phyloP scores from a whole-genome alignment of 1,140 invertebrate genomes.

The Trinorchestia longiramus region DNA sequence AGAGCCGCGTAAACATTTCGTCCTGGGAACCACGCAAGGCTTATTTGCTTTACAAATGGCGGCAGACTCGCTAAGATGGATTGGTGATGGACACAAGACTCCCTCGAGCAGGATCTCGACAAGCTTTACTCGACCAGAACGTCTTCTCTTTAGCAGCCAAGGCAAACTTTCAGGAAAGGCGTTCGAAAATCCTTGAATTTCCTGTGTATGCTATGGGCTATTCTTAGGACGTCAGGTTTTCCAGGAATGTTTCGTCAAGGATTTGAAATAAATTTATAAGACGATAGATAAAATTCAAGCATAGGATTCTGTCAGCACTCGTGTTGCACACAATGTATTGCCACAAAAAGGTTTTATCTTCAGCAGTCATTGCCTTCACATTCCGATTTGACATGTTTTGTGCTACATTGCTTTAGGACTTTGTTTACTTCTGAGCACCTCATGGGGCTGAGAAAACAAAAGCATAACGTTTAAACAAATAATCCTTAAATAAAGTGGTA shows the following conservation, averaged over 20 bases:
- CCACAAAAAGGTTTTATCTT: neutral
- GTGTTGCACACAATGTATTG: neutral
- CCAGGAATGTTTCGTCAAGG: neutral
- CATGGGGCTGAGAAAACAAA: neutral
- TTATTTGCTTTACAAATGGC: conserved; percentile 45
- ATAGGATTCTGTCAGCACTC: neutral
- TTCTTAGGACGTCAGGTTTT: neutral
- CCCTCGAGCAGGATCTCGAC: neutral
- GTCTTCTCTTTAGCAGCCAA: neutral
- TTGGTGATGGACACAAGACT: conserved; percentile 37
- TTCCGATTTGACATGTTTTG: neutral
- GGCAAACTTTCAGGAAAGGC: neutral
- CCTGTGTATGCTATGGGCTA: neutral
- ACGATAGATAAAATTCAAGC: neutral
- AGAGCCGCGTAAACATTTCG: neutral
- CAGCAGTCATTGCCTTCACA: neutral
- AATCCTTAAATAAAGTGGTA: neutral
- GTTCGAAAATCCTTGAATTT: neutral
- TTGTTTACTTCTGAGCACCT: neutral
- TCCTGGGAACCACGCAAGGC: neutral
- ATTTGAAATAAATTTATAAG: neutral
- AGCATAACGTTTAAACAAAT: neutral
- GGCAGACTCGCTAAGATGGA: conserved; percentile 32
- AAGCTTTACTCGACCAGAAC: neutral
- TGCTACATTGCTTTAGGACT: neutral